phyloP scores from a whole-genome alignment of 2,797 vertebrate genomes.

The Silurus aristotelis region DNA sequence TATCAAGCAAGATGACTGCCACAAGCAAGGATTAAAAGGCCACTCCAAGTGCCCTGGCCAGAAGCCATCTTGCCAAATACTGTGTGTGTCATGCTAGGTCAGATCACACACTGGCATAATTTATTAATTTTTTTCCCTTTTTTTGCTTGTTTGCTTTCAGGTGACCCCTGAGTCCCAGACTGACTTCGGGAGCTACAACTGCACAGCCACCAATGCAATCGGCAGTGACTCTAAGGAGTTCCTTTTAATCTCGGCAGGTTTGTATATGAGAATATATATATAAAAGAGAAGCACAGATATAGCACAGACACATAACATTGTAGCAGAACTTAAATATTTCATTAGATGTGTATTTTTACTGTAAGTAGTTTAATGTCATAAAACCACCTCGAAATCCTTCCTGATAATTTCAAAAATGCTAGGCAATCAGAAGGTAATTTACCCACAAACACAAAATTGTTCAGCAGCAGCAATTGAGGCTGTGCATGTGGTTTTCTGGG shows the following conservation, averaged over 20 bases:
- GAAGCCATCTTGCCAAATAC: conserved; percentile 34
- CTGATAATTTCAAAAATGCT: conserved; percentile 38
- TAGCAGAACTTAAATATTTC: conserved; percentile 4
- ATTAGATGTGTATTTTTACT: conserved; percentile 37
- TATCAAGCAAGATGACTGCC: conserved; percentile 45
- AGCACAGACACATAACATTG: background rate
- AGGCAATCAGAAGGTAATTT: conserved; percentile 43
- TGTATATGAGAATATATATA: conserved; percentile 18
- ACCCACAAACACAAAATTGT: conserved; percentile 41
- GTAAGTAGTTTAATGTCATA: conserved; percentile 36
- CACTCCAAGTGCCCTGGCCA: conserved; percentile 37
- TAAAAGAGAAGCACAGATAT: background rate
- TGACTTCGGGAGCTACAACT: conserved; percentile 98
- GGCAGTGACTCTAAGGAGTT: conserved; percentile 94
- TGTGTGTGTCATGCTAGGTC: conserved; percentile 38
- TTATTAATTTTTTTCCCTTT: background rate
- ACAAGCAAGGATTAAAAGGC: conserved; percentile 42
- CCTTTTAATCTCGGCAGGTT: conserved; percentile 95
- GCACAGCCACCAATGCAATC: conserved; percentile 88
- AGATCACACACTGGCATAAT: conserved; percentile 15
- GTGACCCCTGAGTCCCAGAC: conserved; percentile 84
- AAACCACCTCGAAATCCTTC: conserved; percentile 38
- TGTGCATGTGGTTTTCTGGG: conserved; percentile 41
- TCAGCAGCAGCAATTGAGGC: conserved; percentile 42
- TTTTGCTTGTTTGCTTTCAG: conserved; percentile 54